Base-by-base conservation (phyloP, 1,140 invertebrate genomes). In the Temnothorax curvispinosus region DNA sequence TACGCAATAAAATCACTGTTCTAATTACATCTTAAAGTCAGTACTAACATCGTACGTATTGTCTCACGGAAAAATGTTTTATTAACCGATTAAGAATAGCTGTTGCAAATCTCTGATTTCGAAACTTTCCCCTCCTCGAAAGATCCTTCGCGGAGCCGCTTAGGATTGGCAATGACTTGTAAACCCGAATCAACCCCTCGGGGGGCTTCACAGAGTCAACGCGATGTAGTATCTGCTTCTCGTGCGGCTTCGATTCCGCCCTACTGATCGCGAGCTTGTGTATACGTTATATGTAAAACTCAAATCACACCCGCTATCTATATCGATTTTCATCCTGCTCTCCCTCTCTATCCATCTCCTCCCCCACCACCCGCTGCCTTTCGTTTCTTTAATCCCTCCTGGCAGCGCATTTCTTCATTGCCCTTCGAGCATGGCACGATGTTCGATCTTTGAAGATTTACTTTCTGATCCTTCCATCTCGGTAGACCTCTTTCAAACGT, bases 201-300 rank as follows among this genome's bases (percentile, higher is more conserved):
- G 80, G n/a, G 80, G 67, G 67, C 11, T 82, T 74, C 7, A 15
- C 41, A 15, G 27, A 82, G 80, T 35, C 67, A 74, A 60, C 67
- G 38, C 38, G 11, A 4, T 71, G 7, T 18, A 60, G 21, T 74
- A 60, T 18, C 18, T 58, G 38, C 47, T 27, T 74, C 27, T 27
- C 21, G 47, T 52, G 35, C n/a, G n/a, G 4, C n/a, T 76, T 41
- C 27, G 7, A 38, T 77, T 7, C 7, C 21, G 74, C 32, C 44
- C 50, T 44, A 15, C 35, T 5, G 35, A 80, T 80, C 9, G 27
- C 60, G 8, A 44, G n/a, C 47, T 77, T n/a, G 35, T 13, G 47
- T 81, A 35, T 81, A 35, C 35, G n/a, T 54, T 67, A 56, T 44
- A 80, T 35, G 38, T 71, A 71, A 81, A 81, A 71, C 71, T 81